These are phyloP conservation scores for Oenanthe melanoleuca DNA, from an alignment of 2,113 vertebrate genomes.

Conservation along the genomic window DNA sequence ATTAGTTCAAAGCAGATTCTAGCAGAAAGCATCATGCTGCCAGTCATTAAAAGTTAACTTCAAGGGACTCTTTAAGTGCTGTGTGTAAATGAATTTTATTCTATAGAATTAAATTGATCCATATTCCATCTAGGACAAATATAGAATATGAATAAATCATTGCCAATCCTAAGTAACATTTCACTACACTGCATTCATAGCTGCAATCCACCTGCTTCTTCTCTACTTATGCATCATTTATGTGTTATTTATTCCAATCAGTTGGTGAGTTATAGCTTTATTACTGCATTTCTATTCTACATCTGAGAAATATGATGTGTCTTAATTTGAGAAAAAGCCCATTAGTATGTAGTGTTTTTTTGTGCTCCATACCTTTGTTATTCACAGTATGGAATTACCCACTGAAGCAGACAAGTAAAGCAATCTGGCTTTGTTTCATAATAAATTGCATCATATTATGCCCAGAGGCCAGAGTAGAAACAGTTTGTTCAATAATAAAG, in stretches of 20 bases:
- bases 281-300: slow-evolving; percentile 36
- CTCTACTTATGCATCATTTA: slow-evolving; percentile 55
- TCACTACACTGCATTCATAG: slow-evolving; percentile 28
- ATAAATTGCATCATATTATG: slow-evolving; percentile 47
- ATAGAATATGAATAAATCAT: slow-evolving; percentile 33
- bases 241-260: slow-evolving; percentile 56
- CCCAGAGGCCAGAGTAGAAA: slow-evolving; percentile 47
- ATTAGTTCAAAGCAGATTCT: background rate
- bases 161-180: slow-evolving; percentile 15
- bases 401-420: slow-evolving; percentile 49
- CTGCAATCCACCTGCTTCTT: slow-evolving; percentile 13
- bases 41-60: slow-evolving; percentile 20
- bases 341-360: slow-evolving; percentile 18
- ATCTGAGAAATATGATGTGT: background rate
- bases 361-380: slow-evolving; percentile 32
- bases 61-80: background rate
- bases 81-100: slow-evolving; percentile 2
- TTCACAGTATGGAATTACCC: slow-evolving; percentile 31
- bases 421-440: slow-evolving; percentile 51
- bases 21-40: background rate
- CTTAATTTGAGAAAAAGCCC: slow-evolving; percentile 60
- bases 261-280: slow-evolving; percentile 18
- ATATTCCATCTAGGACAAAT: background rate
- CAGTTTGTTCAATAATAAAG: slow-evolving; percentile 57
- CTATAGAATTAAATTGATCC: slow-evolving; percentile 25